These are phyloP conservation scores for Bufotes viridis DNA, from an alignment of 2,797 vertebrate genomes.

Conservation along the genomic window DNA sequence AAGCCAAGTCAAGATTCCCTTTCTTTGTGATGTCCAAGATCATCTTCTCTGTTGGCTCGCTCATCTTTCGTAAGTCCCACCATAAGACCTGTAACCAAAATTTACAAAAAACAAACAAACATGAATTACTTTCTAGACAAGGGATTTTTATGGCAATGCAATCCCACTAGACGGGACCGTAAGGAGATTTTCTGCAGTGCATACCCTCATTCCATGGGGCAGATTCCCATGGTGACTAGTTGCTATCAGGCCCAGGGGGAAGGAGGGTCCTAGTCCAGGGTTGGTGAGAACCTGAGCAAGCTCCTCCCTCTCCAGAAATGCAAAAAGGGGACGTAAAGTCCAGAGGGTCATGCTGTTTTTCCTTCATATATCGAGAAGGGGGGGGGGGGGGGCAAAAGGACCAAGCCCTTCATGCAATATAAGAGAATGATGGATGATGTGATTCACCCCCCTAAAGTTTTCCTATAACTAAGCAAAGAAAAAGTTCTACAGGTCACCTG, in stretches of 20 bases:
- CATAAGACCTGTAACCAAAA: conserved; percentile 83
- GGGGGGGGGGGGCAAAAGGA: neutral
- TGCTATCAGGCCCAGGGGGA: neutral
- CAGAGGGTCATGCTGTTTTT: too few relatives aligned
- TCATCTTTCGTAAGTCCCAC: conserved; percentile 93
- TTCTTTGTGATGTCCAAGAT: conserved; percentile 83
- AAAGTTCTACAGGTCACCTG: conserved; percentile 77
- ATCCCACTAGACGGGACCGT: neutral
- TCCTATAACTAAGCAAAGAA: neutral
- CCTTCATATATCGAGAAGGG: too few relatives aligned
- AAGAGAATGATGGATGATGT: neutral
- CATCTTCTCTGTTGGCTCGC: conserved; percentile 84
- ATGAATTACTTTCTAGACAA: neutral
- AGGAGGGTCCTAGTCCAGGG: neutral
- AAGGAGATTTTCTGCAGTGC: neutral
- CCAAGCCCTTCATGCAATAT: neutral
- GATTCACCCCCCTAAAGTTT: neutral
- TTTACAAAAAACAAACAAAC: neutral
- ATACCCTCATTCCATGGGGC: neutral
- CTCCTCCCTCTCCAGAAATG: too few relatives aligned
- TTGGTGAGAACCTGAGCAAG: neutral
- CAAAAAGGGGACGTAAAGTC: too few relatives aligned
- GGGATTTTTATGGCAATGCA: neutral
- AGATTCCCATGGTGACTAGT: neutral
- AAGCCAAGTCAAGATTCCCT: conserved; percentile 78